These are phyloP conservation scores for Odontophorus gujanensis DNA, from an alignment of 2,113 vertebrate species.

Conservation along the genomic window DNA sequence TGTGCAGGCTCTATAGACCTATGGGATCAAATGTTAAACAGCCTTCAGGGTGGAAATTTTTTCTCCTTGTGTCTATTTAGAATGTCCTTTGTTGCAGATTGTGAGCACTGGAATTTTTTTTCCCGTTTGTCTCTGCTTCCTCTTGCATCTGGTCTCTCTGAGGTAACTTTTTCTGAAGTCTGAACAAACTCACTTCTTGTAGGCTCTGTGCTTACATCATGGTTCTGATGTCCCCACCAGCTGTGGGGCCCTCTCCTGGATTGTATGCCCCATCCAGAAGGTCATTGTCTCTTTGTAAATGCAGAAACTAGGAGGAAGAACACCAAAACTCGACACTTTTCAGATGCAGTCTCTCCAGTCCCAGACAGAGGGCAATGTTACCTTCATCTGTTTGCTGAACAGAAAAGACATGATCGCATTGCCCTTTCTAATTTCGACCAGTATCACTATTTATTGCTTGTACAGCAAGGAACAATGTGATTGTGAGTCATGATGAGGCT, in stretches of 20 bases:
- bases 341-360: not conserved
- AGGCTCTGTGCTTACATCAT: not conserved
- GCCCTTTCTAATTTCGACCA: not conserved
- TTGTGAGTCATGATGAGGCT: not conserved
- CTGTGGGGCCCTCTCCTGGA: accelerated
- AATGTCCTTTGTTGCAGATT: not conserved
- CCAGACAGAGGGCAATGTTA: not conserved
- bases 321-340: not conserved
- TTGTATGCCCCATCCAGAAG: not conserved
- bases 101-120: not conserved
- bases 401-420: not conserved
- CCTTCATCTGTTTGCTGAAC: not conserved
- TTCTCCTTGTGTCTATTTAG: not conserved
- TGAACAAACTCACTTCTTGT: not conserved
- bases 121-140: not conserved
- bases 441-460: not conserved
- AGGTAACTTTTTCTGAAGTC: not conserved
- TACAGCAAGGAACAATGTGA: not conserved
- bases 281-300: accelerated
- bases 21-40: not conserved
- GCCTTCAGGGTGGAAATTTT: not conserved
- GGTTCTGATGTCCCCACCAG: not conserved
- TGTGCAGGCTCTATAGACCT: not conserved
- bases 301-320: not conserved
- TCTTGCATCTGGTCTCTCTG: not conserved